These are phyloP conservation scores for Parapsyche elsis DNA, from an alignment of 1,140 invertebrate genomes.

Conservation along the genomic window DNA sequence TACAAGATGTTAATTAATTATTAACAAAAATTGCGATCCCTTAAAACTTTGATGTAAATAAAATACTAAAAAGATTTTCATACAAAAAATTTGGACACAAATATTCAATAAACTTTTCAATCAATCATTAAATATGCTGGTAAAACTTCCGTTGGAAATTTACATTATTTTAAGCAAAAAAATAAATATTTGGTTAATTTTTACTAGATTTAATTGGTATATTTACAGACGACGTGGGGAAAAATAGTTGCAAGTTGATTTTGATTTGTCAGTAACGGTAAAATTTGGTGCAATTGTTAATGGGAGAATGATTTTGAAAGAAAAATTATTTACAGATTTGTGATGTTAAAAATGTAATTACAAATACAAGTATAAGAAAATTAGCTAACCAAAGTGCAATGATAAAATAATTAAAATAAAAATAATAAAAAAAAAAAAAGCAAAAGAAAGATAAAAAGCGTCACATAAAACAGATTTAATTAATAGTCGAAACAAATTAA, in stretches of 20 bases:
- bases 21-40: not conserved
- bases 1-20: not conserved
- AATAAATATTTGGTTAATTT: too few relatives aligned
- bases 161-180: too few relatives aligned
- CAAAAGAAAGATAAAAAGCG: not conserved
- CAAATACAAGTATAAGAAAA: not conserved
- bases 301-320: not conserved
- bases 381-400: not conserved
- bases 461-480: slow-evolving; percentile 12
- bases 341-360: not conserved
- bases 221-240: too few relatives aligned
- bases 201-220: too few relatives aligned
- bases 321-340: not conserved
- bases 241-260: too few relatives aligned
- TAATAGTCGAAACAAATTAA: not conserved
- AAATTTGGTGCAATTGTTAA: not conserved
- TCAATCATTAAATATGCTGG: too few relatives aligned
- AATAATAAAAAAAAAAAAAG: not conserved
- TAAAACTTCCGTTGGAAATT: too few relatives aligned
- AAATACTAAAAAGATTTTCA: too few relatives aligned
- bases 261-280: not conserved
- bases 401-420: not conserved
- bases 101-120: too few relatives aligned
- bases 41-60: too few relatives aligned
- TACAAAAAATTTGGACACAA: too few relatives aligned